Percentiles rank a stretch among this genome's conserved stretches.
These are phyloP conservation scores for Rotaria socialis DNA, from an alignment of 2,888 invertebrate genomes.

Conservation along the genomic window DNA sequence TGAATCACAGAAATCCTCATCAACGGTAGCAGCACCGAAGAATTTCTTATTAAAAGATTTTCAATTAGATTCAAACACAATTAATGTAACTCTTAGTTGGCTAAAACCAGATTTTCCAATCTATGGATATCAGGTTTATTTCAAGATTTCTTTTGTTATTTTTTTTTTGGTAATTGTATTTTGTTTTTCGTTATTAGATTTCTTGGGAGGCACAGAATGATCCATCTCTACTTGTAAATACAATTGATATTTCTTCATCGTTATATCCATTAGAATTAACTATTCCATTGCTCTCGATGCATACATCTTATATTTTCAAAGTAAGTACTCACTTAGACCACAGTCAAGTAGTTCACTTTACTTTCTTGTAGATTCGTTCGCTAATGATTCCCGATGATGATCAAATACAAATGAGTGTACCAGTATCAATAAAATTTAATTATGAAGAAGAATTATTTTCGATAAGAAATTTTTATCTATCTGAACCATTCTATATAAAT, in stretches of 20 bases:
- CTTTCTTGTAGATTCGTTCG: not conserved
- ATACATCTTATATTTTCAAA: not conserved
- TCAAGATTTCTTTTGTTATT: not conserved
- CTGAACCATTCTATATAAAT: conserved; percentile 50
- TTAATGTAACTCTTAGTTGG: not conserved
- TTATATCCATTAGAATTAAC: not conserved
- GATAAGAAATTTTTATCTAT: conserved; percentile 47
- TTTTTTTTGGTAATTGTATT: too few relatives aligned
- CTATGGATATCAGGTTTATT: not conserved
- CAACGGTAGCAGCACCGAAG: not conserved
- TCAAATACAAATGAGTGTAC: not conserved
- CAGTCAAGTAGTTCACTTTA: not conserved
- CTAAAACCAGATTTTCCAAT: not conserved
- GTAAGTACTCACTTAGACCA: not conserved
- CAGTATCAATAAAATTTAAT: not conserved
- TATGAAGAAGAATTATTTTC: conserved; percentile 15
- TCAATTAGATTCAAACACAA: too few relatives aligned
- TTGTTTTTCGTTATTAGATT: not conserved
- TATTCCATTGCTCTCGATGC: not conserved
- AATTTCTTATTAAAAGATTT: not conserved
- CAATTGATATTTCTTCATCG: not conserved
- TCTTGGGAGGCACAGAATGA: conserved; percentile 10
- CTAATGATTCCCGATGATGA: not conserved
- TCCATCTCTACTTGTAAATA: not conserved
- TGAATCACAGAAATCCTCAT: not conserved